phyloP scores from a whole-genome alignment of 2,797 vertebrate genomes.

The Miichthys miiuy region DNA sequence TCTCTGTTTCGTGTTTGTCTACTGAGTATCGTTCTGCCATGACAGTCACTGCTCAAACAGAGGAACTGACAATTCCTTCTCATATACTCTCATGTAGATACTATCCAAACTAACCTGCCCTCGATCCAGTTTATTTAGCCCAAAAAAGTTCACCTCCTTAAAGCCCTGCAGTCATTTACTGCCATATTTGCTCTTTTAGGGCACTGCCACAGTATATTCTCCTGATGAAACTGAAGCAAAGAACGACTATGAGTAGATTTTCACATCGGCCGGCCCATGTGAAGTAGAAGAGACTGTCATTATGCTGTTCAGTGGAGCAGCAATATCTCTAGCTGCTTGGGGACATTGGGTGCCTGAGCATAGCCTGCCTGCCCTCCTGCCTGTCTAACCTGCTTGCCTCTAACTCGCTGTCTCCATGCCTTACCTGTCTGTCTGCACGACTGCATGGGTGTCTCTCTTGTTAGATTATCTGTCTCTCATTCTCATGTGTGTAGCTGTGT shows the following conservation, averaged over 20 bases:
- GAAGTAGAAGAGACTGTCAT: slow-evolving; percentile 81
- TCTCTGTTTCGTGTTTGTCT: too few relatives aligned
- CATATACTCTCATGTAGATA: slow-evolving; percentile 42
- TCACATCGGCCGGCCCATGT: slow-evolving; percentile 70
- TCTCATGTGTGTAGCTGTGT: slow-evolving; percentile 34
- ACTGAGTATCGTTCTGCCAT: too few relatives aligned
- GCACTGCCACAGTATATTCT: slow-evolving; percentile 49
- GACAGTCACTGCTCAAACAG: slow-evolving; percentile 23
- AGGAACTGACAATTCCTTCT: slow-evolving; percentile 19
- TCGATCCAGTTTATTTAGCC: slow-evolving; percentile 56
- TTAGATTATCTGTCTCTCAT: slow-evolving; percentile 44
- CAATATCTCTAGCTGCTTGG: slow-evolving; percentile 80
- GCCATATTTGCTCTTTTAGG: slow-evolving; percentile 57
- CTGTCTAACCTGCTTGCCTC: slow-evolving; percentile 43
- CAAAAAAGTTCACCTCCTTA: slow-evolving; percentile 17
- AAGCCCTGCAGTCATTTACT: slow-evolving; percentile 49
- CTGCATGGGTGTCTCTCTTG: slow-evolving; percentile 24
- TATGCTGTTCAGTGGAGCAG: slow-evolving; percentile 85
- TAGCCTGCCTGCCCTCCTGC: slow-evolving; percentile 54
- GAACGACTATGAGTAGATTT: slow-evolving; percentile 71
- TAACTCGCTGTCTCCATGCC: slow-evolving; percentile 12
- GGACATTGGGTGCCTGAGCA: slow-evolving; percentile 76
- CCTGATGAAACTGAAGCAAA: slow-evolving; percentile 68
- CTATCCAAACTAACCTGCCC: slow-evolving; percentile 18
- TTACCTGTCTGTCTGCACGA: slow-evolving; percentile 27